phyloP scores from a whole-genome alignment of 1,140 invertebrate genomes.

The Drosophila trapezifrons region DNA sequence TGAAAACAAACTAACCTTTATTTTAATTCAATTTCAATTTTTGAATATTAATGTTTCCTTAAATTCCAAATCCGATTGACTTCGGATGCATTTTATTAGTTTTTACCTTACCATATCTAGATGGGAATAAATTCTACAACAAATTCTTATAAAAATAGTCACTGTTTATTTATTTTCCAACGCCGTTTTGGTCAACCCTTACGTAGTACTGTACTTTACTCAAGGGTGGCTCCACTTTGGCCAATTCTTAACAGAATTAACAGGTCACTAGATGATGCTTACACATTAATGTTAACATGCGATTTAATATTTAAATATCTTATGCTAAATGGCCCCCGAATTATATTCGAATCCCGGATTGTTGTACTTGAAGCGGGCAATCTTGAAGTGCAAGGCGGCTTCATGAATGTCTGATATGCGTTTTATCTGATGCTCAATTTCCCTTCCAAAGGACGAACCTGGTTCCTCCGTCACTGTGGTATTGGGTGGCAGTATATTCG shows the following conservation, averaged over 20 bases:
- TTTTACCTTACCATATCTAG: not conserved
- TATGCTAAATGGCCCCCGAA: constrained; percentile 14
- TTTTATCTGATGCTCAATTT: constrained; percentile 70
- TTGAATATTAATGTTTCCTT: no score
- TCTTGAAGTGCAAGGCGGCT: constrained; percentile 75
- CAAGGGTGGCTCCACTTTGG: not conserved
- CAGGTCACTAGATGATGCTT: constrained; percentile 17
- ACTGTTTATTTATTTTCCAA: not conserved
- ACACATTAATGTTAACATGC: not conserved
- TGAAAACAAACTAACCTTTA: no score
- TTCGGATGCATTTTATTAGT: no score
- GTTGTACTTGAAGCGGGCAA: constrained; percentile 80
- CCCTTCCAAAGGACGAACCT: constrained; percentile 31
- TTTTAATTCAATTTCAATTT: no score
- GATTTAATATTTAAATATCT: not conserved
- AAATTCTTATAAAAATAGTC: not conserved
- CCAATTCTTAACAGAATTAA: constrained; percentile 9
- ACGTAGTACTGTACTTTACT: not conserved
- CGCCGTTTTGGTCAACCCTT: not conserved
- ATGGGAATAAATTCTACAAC: not conserved
- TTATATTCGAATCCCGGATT: constrained; percentile 78
- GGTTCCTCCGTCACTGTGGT: constrained; percentile 6
- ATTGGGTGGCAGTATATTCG: constrained; percentile 24
- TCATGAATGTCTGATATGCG: constrained; percentile 77
- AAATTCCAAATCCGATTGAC: no score